A percentile compares a stretch with the other conserved stretches of the same genome.
Evolutionary conservation across 2,888 invertebrate genomes (phyloP).

Genomic region (Epirrhoe tristata): DNA sequence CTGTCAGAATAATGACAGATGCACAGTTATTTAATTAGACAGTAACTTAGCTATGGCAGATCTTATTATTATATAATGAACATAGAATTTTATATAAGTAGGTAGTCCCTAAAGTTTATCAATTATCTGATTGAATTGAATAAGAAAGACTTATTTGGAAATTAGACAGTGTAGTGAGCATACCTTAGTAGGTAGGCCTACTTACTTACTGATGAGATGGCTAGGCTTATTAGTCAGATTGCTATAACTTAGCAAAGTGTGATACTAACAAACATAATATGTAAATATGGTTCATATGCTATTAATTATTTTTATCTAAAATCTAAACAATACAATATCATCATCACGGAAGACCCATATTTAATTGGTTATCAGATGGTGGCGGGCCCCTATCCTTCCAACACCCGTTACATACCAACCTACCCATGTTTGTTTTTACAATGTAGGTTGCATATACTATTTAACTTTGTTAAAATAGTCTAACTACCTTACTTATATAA

Average conservation of each 20-base stretch:
- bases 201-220: background rate
- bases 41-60: constrained; percentile 9
- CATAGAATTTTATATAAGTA: too few species aligned
- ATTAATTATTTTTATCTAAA: constrained; percentile 14
- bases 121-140: too few species aligned
- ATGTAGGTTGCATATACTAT: too few species aligned
- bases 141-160: constrained; percentile 7
- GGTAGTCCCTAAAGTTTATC: too few species aligned
- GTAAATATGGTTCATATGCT: constrained; percentile 4
- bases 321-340: constrained; percentile 29
- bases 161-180: background rate
- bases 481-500: too few species aligned
- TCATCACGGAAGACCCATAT: constrained; percentile 52
- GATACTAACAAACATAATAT: background rate
- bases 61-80: too few species aligned
- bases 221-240: background rate
- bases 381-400: constrained; percentile 25
- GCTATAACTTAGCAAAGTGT: too few species aligned
- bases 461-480: too few species aligned
- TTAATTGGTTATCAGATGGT: constrained; percentile 56
- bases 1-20: constrained; percentile 15
- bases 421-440: background rate
- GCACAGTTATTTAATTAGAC: constrained; percentile 26
- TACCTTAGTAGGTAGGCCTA: background rate
- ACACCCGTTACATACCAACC: background rate